These are phyloP conservation scores for Cochlearius cochlearius DNA, from an alignment of 2,113 vertebrate genomes.

Conservation along the genomic window DNA sequence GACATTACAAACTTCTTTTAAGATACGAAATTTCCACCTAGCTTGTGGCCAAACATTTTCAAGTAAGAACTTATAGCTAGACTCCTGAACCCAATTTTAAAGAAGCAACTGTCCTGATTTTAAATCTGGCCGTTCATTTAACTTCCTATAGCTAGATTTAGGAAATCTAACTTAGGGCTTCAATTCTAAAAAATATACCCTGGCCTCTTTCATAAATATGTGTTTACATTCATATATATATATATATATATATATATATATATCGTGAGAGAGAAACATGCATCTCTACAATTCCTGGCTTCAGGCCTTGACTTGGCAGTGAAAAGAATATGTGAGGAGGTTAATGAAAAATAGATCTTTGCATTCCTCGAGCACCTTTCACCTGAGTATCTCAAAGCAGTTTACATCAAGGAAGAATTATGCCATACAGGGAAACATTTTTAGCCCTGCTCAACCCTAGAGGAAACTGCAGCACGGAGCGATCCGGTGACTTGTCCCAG, in stretches of 20 bases:
- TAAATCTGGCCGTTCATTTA: neutral
- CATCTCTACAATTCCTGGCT: conserved; percentile 1
- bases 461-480: neutral
- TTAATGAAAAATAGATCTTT: conserved; percentile 18
- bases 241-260: too few species aligned
- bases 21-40: neutral
- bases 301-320: neutral
- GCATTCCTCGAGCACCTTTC: conserved; percentile 3
- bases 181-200: neutral
- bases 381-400: neutral
- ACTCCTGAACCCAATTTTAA: neutral
- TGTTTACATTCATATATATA: neutral
- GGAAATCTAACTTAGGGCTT: neutral
- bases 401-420: neutral
- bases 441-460: neutral
- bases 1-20: neutral
- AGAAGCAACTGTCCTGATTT: neutral
- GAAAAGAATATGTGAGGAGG: neutral
- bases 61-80: neutral
- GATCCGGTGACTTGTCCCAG: neutral
- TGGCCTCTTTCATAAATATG: neutral
- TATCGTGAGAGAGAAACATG: neutral
- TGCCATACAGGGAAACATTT: neutral
- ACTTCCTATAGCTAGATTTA: neutral
- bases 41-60: neutral